These are phyloP conservation scores for Drosophila limbata DNA, from an alignment of 2,888 invertebrate genomes.

Conservation along the genomic window DNA sequence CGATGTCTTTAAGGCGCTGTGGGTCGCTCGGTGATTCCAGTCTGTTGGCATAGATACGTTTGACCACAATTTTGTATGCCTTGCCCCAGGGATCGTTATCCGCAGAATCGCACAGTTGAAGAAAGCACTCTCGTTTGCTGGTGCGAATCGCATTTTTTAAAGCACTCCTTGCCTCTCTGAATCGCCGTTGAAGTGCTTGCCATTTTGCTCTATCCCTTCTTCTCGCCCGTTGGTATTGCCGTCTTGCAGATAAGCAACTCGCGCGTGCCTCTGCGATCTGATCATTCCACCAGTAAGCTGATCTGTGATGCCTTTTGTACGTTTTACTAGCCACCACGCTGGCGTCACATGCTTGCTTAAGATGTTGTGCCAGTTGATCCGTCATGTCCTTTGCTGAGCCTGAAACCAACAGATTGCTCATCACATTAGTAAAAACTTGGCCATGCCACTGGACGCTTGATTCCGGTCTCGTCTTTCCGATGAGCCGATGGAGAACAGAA, in stretches of 20 bases:
- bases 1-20: background rate
- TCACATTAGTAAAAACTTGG: background rate
- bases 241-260: background rate
- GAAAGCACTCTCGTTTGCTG: background rate
- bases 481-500: too few species aligned
- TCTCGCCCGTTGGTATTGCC: too few species aligned
- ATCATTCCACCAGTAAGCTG: background rate
- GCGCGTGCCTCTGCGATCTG: background rate
- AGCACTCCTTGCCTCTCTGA: background rate
- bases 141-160: background rate
- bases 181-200: too few species aligned
- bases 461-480: background rate
- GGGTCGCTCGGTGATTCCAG: background rate
- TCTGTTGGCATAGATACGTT: background rate
- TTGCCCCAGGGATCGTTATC: background rate
- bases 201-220: background rate
- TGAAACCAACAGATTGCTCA: background rate
- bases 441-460: background rate
- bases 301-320: background rate
- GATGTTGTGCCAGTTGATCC: background rate
- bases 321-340: background rate
- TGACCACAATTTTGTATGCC: background rate
- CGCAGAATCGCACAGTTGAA: background rate
- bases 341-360: background rate
- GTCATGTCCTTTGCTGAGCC: background rate